A percentile compares a stretch with the other conserved stretches of the same genome.
These are phyloP conservation scores for Lasiurus cinereus DNA, from an alignment of 2,113 vertebrate species.

Conservation along the genomic window DNA sequence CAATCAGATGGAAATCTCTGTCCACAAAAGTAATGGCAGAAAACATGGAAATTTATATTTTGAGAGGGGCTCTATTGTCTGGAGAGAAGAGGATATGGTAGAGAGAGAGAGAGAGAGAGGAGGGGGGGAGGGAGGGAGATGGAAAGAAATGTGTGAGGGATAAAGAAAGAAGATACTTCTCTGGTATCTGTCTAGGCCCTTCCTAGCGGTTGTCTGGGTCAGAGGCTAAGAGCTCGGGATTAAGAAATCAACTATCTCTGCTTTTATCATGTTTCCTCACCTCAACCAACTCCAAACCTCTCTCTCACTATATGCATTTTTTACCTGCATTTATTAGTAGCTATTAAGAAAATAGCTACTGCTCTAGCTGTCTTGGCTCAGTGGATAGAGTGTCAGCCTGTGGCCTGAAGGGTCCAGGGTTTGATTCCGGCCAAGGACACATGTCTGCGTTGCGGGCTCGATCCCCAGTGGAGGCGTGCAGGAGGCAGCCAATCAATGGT, in stretches of 20 bases:
- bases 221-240: background rate
- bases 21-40: background rate
- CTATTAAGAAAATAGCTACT: too few species aligned
- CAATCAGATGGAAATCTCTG: background rate
- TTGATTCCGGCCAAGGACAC: too few species aligned
- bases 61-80: background rate
- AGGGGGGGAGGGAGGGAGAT: background rate
- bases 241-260: background rate
- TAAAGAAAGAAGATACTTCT: rapidly evolving
- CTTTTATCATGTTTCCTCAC: background rate
- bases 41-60: background rate
- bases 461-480: too few species aligned
- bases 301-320: background rate
- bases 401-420: too few species aligned
- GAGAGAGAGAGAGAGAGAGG: too few species aligned
- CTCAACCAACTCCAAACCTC: background rate
- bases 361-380: too few species aligned
- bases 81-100: background rate
- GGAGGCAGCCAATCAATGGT: too few species aligned
- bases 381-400: too few species aligned
- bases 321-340: background rate
- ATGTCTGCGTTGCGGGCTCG: too few species aligned
- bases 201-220: background rate
- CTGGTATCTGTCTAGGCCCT: background rate
- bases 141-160: background rate